Base-by-base conservation (phyloP, 1,140 invertebrate genomes). In the Eupeodes corollae region DNA sequence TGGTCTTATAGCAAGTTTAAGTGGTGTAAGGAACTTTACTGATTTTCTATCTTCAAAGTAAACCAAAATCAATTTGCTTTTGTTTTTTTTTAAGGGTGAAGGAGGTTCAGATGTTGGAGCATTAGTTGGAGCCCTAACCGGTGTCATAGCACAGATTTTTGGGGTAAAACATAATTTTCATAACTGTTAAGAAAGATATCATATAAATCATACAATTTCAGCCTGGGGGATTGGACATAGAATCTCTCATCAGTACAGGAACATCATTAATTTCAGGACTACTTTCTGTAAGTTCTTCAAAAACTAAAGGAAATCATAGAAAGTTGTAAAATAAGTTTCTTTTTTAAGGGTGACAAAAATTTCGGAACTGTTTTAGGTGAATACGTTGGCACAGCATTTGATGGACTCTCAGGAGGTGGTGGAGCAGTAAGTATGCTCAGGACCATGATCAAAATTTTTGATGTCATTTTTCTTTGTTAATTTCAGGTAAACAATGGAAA, bases 1-100 rank as follows among this genome's bases (percentile, higher is more conserved):
- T 19, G 73, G 71, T 44, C 53, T 76, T 26, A 74, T 71, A 42
- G 57, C 56, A 12, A 66, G 61, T 48, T 55, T 71, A 9, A 70
- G 69, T 53, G 69, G 73, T 37, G 73, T 74, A 54, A 72, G 72
- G n/a, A n/a, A n/a, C n/a, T n/a, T n/a, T n/a, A n/a, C n/a, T n/a
- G n/a, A n/a, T n/a, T n/a, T n/a, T n/a, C n/a, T n/a, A n/a, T n/a
- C n/a, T n/a, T n/a, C n/a, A 41, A 41, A 16, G 8, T 18, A 41
- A 41, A 41, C 8, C 11, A 41, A 9, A 41, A 41, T 37, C 3
- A 0, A 14, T 13, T 6, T 42, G 18, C 18, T 39, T 39, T 39
- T 13, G 13, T 14, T 19, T 41, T 41, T 9, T 35, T 43, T 41
- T 10, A 41, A 67, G 64, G 64, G 63, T 5, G 63, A 67, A 44